Percentiles rank a stretch among this genome's conserved stretches.
phyloP scores from a whole-genome alignment of 2,797 vertebrate species.

The Chaenodraco wilsoni region DNA sequence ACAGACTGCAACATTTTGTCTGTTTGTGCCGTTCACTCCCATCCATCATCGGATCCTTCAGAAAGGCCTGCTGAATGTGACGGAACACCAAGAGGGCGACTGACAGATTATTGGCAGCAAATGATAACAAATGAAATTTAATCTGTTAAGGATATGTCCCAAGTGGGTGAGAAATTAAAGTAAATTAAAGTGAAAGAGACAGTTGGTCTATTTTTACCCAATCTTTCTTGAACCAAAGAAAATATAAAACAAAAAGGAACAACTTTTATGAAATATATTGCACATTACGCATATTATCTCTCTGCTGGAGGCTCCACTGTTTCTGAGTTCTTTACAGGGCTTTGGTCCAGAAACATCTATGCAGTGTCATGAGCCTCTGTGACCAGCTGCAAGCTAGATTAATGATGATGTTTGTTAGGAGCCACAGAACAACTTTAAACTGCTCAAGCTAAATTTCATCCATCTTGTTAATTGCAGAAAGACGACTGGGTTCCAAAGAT shows the following conservation, averaged over 20 bases:
- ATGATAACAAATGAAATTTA: conserved; percentile 9
- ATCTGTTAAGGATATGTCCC: conserved; percentile 5
- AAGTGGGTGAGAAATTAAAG: conserved; percentile 20
- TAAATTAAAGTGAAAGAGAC: conserved; percentile 37
- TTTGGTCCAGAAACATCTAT: conserved; percentile 9
- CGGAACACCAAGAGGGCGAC: conserved; percentile 10
- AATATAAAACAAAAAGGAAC: conserved; percentile 46
- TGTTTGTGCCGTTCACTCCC: conserved; percentile 33
- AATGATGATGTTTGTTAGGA: conserved; percentile 26
- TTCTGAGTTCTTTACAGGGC: conserved; percentile 16
- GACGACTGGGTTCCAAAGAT: neutral
- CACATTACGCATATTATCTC: conserved; percentile 51
- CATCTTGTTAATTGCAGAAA: conserved; percentile 14
- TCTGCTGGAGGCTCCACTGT: conserved; percentile 36
- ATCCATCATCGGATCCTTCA: conserved; percentile 35
- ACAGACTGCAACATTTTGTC: conserved; percentile 43
- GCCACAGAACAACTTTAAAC: conserved; percentile 26
- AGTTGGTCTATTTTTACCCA: conserved; percentile 19
- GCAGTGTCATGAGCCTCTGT: neutral
- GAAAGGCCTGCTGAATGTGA: conserved; percentile 32
- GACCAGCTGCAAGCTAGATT: conserved; percentile 34
- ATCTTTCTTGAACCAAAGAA: conserved; percentile 18
- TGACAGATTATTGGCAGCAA: conserved; percentile 36
- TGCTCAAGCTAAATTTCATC: conserved; percentile 32
- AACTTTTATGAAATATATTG: conserved; percentile 42